Evolutionary conservation across 2,113 vertebrate genomes (phyloP).

Genomic region (Scopus umbretta): DNA sequence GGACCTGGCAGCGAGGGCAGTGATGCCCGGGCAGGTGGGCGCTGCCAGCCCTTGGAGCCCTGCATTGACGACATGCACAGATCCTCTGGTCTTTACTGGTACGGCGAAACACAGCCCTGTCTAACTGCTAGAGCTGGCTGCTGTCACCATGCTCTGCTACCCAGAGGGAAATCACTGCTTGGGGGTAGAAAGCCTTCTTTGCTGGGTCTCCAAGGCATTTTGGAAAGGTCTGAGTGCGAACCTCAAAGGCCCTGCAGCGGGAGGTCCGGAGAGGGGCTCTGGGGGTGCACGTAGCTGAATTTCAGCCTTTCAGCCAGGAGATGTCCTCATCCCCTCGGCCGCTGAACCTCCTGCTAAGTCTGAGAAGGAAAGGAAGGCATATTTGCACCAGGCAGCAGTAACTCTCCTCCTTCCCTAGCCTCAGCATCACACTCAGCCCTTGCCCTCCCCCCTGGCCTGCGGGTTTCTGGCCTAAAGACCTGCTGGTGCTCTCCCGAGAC

Average conservation of each 20-base stretch:
- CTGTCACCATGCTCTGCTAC: not conserved
- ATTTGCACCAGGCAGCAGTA: not conserved
- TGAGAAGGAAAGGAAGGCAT: not conserved
- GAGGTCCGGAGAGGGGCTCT: not conserved
- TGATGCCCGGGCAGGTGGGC: too few species aligned
- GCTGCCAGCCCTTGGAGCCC: not conserved
- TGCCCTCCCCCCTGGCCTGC: fast-evolving
- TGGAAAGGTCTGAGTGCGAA: not conserved
- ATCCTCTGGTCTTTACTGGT: not conserved
- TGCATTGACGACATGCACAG: fast-evolving
- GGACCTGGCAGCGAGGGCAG: not conserved
- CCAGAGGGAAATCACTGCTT: not conserved
- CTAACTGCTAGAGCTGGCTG: not conserved
- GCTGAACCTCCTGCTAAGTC: not conserved
- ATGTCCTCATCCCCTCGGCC: not conserved
- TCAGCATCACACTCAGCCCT: not conserved
- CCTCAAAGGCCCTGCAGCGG: not conserved
- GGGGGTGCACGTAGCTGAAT: not conserved
- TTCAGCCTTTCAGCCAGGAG: not conserved
- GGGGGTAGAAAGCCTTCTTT: fast-evolving
- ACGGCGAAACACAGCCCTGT: not conserved
- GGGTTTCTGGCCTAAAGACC: not conserved
- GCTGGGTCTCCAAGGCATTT: not conserved
- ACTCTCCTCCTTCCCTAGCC: not conserved
- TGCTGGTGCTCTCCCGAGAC: not conserved